These are phyloP conservation scores for Cyprinodon variegatus DNA, from an alignment of 2,113 vertebrate genomes.

Conservation along the genomic window DNA sequence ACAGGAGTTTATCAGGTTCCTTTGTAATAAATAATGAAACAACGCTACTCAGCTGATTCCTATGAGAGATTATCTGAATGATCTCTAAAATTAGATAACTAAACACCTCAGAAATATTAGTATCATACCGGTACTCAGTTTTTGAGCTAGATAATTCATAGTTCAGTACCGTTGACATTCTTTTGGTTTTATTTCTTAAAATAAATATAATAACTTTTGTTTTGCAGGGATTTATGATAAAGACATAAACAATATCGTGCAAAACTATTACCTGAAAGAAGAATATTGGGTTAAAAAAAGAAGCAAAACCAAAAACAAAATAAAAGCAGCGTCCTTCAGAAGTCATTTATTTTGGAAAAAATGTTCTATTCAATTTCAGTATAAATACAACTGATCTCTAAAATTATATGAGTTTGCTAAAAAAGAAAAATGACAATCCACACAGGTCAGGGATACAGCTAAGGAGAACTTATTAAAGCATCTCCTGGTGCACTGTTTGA, in stretches of 20 bases:
- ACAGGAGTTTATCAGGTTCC: neutral
- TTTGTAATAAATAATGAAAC: neutral
- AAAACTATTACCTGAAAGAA: too few relatives aligned
- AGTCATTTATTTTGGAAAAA: neutral
- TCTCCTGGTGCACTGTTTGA: neutral
- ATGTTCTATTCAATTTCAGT: neutral
- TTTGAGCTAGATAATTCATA: neutral
- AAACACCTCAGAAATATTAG: neutral
- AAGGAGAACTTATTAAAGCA: neutral
- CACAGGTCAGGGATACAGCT: too few relatives aligned
- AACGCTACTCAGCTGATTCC: neutral
- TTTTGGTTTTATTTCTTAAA: neutral
- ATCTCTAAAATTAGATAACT: neutral
- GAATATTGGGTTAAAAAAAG: neutral
- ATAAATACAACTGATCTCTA: neutral
- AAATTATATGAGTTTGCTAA: neutral
- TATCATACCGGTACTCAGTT: neutral
- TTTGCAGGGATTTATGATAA: neutral
- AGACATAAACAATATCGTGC: neutral
- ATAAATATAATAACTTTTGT: neutral
- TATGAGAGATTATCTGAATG: neutral
- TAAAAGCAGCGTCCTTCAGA: too few relatives aligned
- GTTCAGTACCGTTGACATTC: neutral
- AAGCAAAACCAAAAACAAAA: too few relatives aligned
- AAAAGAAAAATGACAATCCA: neutral